Evolutionary conservation across 1,140 invertebrate genomes (phyloP), one percentile per base, ranked within the genome.

Genomic region (Arion vulgaris): DNA sequence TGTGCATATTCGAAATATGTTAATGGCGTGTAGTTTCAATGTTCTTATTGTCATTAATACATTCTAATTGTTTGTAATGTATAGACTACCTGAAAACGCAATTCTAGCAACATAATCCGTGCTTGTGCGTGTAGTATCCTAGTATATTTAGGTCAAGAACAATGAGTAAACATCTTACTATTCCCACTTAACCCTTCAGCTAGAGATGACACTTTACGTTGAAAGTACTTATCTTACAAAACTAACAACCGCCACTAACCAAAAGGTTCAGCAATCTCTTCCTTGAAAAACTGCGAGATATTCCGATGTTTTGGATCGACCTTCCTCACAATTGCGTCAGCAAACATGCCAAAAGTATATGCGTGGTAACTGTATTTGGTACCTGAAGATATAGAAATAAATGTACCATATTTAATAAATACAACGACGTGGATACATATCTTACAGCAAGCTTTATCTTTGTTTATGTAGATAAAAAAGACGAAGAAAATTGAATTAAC

Each of bases 231-330:
- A 26, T 75, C 39, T 32, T 34, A 39, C 26, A 11, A 1, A 23
- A 45, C 73, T 32, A 57, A 26, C 9, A 19, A 32, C 17, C 4
- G n/a, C 28, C n/a, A 66, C 73, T 53, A 23, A 93, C 91, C 90
- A 86, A 92, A 88, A 51, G 89, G 88, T 72, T 89, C 75, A 28
- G 90, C 89, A 34, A 93, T 91, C 84, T 93, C 92, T 66, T 93
- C 91, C 23, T 88, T 80, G 84, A 93, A 90, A 83, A 92, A 93
- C 73, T 89, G 80, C n/a, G 87, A 84, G 26, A 93, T 76, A 34
- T 87, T 88, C 78, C 93, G 81, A 15, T 86, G 80, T 83, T 90
- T 84, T 32, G 90, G 88, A 83, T 93, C 93, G 15, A 88, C 89
- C 36, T 89, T 78, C 75, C 91, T 80, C 0, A 92, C 89, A 26